phyloP scores from a whole-genome alignment of 2,113 vertebrate genomes.

The Mesitornis unicolor region DNA sequence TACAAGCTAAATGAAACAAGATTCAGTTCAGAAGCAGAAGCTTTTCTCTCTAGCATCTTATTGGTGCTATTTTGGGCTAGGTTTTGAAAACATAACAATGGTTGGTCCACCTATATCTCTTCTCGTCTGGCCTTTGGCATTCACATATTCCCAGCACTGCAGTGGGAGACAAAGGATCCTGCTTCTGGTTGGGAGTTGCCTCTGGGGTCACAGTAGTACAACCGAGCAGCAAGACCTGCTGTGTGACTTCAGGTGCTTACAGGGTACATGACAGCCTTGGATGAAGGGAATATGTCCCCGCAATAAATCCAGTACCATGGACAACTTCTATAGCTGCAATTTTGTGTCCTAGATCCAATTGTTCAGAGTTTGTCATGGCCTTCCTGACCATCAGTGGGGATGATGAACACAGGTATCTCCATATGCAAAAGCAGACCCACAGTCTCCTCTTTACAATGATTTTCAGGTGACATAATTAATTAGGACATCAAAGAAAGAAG shows the following conservation, averaged over 20 bases:
- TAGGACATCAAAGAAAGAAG: not conserved
- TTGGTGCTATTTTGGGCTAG: not conserved
- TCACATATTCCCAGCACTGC: not conserved
- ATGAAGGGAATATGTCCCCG: not conserved
- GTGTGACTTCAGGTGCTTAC: not conserved
- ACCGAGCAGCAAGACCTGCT: not conserved
- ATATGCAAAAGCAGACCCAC: not conserved
- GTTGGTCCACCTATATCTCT: rapidly evolving
- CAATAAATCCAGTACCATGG: not conserved
- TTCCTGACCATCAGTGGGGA: not conserved
- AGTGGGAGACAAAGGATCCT: not conserved
- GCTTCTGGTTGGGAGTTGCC: rapidly evolving
- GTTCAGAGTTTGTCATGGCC: not conserved
- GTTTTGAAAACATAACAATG: not conserved
- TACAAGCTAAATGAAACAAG: not conserved
- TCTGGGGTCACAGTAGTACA: not conserved
- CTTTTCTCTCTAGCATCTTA: not conserved
- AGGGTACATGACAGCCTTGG: not conserved
- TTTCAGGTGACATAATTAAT: constrained; percentile 1
- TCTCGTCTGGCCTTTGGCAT: not conserved
- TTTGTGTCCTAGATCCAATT: not conserved
- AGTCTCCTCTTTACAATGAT: not conserved
- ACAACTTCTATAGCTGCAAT: not conserved
- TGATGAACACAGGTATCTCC: not conserved
- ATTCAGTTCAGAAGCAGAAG: not conserved